These are phyloP conservation scores for Anagrus nilaparvatae DNA, from an alignment of 1,140 invertebrate species.

Conservation along the genomic window DNA sequence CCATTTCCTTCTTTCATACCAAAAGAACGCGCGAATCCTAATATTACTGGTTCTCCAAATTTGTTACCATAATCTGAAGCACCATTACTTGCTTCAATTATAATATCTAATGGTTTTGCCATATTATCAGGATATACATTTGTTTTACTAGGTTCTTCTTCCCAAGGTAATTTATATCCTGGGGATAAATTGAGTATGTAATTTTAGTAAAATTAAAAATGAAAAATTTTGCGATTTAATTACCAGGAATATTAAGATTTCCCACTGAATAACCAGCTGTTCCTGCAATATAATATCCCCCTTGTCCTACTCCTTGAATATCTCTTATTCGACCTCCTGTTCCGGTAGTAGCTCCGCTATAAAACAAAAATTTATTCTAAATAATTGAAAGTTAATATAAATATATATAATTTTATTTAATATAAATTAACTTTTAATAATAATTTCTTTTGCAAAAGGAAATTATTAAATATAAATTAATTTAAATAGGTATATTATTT, in stretches of 20 bases:
- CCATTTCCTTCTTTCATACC: slow-evolving; percentile 58
- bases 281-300: slow-evolving; percentile 87
- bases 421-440: background rate
- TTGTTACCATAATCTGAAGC: slow-evolving; percentile 99
- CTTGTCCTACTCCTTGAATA: slow-evolving; percentile 86
- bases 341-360: slow-evolving; percentile 90
- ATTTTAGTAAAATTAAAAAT: too few species aligned
- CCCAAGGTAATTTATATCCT: slow-evolving; percentile 82
- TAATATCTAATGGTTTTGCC: slow-evolving; percentile 75
- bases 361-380: too few species aligned
- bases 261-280: slow-evolving; percentile 95
- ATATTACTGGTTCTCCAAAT: slow-evolving; percentile 91
- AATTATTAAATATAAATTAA: slow-evolving; percentile 1
- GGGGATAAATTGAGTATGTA: background rate
- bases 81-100: slow-evolving; percentile 93
- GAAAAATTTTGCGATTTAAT: too few species aligned
- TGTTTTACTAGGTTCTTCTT: slow-evolving; percentile 39
- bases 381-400: background rate
- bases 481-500: background rate
- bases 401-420: background rate
- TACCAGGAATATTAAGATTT: slow-evolving; percentile 81
- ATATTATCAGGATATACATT: slow-evolving; percentile 80
- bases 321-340: slow-evolving; percentile 92
- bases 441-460: background rate
- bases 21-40: slow-evolving; percentile 86